Percentiles rank a stretch among this genome's conserved stretches.
These are phyloP conservation scores for Rhimphoctona megacephalus DNA, from an alignment of 2,888 invertebrate species.

Conservation along the genomic window DNA sequence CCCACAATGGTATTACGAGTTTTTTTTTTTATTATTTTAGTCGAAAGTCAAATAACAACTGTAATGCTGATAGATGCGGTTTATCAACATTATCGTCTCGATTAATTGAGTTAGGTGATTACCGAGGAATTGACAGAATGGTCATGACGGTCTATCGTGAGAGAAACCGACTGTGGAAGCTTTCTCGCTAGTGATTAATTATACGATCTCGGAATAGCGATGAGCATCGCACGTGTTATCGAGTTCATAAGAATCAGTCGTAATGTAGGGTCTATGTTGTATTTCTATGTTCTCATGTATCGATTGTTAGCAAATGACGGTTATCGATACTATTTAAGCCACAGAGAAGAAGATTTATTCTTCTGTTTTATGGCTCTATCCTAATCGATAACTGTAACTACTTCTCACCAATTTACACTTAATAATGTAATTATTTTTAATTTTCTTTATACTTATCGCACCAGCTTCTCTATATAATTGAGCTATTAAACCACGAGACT, in stretches of 20 bases:
- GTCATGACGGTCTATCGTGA: background rate
- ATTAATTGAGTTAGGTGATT: background rate
- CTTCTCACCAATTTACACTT: too few species aligned
- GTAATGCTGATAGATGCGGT: background rate
- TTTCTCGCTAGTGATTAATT: background rate
- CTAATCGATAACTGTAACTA: background rate
- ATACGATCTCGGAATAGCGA: constrained; percentile 2
- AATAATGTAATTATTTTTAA: too few species aligned
- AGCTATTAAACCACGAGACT: too few species aligned
- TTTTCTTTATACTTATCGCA: too few species aligned
- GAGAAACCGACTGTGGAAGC: background rate
- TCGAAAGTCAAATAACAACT: background rate
- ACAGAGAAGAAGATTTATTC: background rate
- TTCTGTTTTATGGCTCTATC: background rate
- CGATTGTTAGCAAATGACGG: background rate
- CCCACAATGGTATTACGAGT: background rate
- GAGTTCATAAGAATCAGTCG: background rate
- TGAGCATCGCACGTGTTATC: background rate
- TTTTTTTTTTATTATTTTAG: background rate
- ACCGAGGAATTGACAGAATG: background rate
- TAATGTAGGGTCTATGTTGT: background rate
- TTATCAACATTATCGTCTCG: background rate
- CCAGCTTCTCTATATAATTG: too few species aligned
- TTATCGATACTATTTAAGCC: background rate
- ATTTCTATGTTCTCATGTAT: background rate